Evolutionary conservation across 2,888 invertebrate species (phyloP), one percentile per base, ranked within the genome.

Genomic region (Stenichneumon culpator): DNA sequence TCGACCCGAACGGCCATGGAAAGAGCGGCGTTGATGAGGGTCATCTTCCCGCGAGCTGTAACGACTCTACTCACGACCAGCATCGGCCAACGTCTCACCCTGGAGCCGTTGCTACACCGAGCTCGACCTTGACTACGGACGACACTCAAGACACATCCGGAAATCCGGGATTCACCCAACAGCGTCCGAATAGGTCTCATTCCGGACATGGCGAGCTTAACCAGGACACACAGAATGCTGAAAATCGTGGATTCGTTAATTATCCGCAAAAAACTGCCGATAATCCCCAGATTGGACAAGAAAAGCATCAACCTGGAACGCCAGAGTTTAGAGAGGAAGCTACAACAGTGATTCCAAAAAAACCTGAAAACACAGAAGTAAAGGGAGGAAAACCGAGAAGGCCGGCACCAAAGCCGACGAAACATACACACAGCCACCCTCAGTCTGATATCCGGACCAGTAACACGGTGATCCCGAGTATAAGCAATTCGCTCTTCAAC

Each of bases 341-440:
- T 5, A 3, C 84, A 83, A 44, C 70, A 68, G 25, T 63, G 11
- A 74, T 19, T 50, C 54, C 82, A 19, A 68, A 72, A 54, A 32
- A 57, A 36, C 47, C 28, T 9, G 22, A 52, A 22, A 32, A 47
- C 9, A 39, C 25, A 11, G 74, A 78, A 57, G 65, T 79, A 2
- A 74, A 79, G 32, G 77, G 75, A 25, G 44, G 73, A 52, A 50
- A 73, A 65, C 69, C n/a, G 47, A 22, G 67, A 5, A 88, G 63
- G 63, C 91, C 92, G 44, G 89, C 89, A 16, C 88, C 87, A 36
- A 92, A 91, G 16, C 86, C 90, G 5, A 88, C 82, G 54, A 88
- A 86, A 22, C 78, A 68, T 3, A 75, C 86, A 36, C 83, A 67
- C n/a, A 75, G 44, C 54, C 16, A 69, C 57, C 47, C 75, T n/a